Evolutionary conservation across 2,113 vertebrate genomes (phyloP), one percentile per base, ranked within the genome.

Genomic region (Entelurus aequoreus): DNA sequence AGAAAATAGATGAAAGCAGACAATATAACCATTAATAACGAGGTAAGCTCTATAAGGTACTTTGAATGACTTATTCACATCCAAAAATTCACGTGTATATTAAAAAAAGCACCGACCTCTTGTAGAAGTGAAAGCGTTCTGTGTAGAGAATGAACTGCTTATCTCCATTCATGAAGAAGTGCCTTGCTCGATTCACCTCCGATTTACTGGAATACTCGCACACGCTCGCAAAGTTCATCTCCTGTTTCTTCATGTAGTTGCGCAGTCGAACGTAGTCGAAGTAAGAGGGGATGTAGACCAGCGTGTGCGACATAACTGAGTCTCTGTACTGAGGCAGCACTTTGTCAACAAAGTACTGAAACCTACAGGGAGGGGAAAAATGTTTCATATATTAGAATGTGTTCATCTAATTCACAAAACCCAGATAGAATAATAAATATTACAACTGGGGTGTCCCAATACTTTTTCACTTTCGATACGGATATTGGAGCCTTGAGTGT

Each of bases 51-150:
- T 28, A 2, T 28, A 28, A 28, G 28, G 28, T 0, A 28, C 2
- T 28, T 28, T 28, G 28, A 28, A 28, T 28, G 28, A 28, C 28
- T 28, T 28, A 28, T 28, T 28, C 28, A 2, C 28, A 28, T 28
- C 28, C 28, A 28, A 28, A 28, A 3, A 28, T 4, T 28, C 28
- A 28, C 28, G 28, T 28, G 2, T 28, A 28, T 46, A 11, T 46
- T 11, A 42, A 9, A 42, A 42, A 48, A 6, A 35, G 14, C 42
- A 77, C 83, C 74, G 54, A 97, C 97, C 97, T 95, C 85, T 97
- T 99, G 77, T 98, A 99, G 72, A 98, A 98, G 84, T 99, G 94
- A 87, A 99, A 99, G 40, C 97, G 94, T 76, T 99, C 97, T 0
- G 95, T 98, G 81, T 96, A 92, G 21, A 99, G 85, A 16, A 99